These are phyloP conservation scores for Brachionus rotundiformis DNA, from an alignment of 1,140 invertebrate genomes.

Conservation along the genomic window DNA sequence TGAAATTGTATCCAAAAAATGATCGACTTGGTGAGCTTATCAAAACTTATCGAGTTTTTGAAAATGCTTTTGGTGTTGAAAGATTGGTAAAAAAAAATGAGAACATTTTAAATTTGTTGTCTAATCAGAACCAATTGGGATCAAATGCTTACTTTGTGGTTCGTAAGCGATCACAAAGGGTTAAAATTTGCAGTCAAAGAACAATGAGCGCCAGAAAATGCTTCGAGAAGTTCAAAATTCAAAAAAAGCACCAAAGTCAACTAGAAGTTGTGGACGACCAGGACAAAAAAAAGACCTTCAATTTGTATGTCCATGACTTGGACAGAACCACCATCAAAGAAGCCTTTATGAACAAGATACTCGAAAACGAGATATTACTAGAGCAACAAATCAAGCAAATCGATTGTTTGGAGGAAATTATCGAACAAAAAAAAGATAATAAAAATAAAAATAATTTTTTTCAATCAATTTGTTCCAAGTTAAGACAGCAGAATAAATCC, in stretches of 20 bases:
- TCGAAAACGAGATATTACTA: not conserved
- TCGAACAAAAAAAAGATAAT: not conserved
- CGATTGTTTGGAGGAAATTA: not conserved
- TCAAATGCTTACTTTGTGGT: conserved; percentile 11
- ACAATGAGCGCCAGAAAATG: not conserved
- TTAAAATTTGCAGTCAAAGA: not conserved
- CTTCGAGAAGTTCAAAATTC: not conserved
- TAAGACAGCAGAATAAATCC: not conserved
- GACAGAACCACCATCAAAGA: not conserved
- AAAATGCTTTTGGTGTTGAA: conserved; percentile 33
- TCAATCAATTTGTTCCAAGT: not conserved
- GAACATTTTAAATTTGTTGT: conserved; percentile 4
- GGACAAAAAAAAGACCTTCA: not conserved
- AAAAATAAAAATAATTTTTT: not conserved
- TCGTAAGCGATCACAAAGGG: not conserved
- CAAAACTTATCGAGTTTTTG: conserved; percentile 1
- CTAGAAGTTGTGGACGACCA: not conserved
- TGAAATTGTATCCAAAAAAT: not conserved
- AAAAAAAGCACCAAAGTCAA: not conserved
- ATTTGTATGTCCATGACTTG: not conserved
- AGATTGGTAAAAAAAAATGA: not conserved
- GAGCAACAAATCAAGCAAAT: not conserved
- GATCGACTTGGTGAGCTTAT: not conserved
- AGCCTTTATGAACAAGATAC: not conserved
- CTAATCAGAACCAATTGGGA: not conserved